Evolutionary conservation across 1,140 invertebrate genomes (phyloP).

Genomic region (Drosophila ficusphila): DNA sequence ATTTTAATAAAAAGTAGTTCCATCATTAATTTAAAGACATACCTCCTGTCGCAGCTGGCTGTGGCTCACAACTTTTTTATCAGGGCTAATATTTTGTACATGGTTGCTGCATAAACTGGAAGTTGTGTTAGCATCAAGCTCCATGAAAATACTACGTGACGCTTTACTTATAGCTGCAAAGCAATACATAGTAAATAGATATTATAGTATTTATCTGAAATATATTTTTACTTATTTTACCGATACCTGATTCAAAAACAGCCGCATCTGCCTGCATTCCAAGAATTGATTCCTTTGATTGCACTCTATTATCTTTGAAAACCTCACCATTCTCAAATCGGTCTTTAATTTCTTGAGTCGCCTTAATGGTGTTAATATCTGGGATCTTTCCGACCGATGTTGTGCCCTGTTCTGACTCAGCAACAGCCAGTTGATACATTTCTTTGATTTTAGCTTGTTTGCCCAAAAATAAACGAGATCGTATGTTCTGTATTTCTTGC

Average conservation of each 20-base stretch:
- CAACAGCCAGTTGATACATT: constrained; percentile 94
- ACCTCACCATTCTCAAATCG: constrained; percentile 91
- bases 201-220: too few species aligned
- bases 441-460: constrained; percentile 96
- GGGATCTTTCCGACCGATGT: constrained; percentile 87
- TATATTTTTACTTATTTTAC: background rate
- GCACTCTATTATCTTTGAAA: constrained; percentile 84
- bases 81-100: background rate
- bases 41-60: constrained; percentile 19
- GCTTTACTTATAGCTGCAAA: constrained; percentile 92
- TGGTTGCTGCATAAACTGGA: background rate
- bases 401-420: constrained; percentile 89
- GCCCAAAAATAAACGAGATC: constrained; percentile 93
- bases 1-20: background rate
- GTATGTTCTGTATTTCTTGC: constrained; percentile 93
- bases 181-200: background rate
- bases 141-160: constrained; percentile 92
- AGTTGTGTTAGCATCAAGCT: constrained; percentile 89
- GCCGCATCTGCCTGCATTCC: constrained; percentile 87
- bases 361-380: constrained; percentile 86
- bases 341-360: constrained; percentile 90
- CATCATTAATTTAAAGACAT: background rate
- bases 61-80: background rate
- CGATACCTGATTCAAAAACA: constrained; percentile 92
- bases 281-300: background rate